Evolutionary conservation across 2,113 vertebrate species (phyloP).

Genomic region (Microcebus griseorufus): DNA sequence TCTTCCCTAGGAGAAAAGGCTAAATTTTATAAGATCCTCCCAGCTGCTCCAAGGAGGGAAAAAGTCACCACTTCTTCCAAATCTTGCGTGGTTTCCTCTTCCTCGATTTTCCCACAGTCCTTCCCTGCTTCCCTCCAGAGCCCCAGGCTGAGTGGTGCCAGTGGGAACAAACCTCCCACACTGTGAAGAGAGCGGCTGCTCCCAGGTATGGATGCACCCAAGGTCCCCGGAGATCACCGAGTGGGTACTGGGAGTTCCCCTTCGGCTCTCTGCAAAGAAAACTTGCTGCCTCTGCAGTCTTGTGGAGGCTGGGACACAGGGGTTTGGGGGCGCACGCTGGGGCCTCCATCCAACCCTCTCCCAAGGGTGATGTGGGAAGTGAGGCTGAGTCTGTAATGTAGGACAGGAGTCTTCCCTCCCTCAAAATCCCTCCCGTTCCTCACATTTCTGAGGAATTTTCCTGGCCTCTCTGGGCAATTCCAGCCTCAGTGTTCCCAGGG

Average conservation of each 20-base stretch:
- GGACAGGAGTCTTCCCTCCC: background rate
- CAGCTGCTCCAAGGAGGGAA: background rate
- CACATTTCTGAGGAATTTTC: conserved; percentile 48
- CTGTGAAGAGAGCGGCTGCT: background rate
- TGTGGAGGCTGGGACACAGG: background rate
- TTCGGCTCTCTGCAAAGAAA: background rate
- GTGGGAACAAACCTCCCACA: background rate
- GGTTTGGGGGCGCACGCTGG: background rate
- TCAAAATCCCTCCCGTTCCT: background rate
- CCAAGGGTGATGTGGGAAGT: conserved; percentile 35
- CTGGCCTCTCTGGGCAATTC: background rate
- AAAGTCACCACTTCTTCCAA: conserved; percentile 13
- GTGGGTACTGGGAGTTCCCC: background rate
- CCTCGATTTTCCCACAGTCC: conserved; percentile 50
- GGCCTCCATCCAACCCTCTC: background rate
- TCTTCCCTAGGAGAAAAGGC: conserved; percentile 5
- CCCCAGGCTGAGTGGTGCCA: background rate
- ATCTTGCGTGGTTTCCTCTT: background rate
- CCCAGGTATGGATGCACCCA: background rate
- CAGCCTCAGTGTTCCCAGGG: conserved; percentile 50
- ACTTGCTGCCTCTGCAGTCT: background rate
- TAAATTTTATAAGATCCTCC: background rate
- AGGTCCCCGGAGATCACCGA: conserved; percentile 12
- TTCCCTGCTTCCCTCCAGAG: background rate
- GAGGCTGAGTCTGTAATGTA: background rate